Conservation (phyloP, 2,888 invertebrate genomes). For the Rhodophaea formosa region DNA sequence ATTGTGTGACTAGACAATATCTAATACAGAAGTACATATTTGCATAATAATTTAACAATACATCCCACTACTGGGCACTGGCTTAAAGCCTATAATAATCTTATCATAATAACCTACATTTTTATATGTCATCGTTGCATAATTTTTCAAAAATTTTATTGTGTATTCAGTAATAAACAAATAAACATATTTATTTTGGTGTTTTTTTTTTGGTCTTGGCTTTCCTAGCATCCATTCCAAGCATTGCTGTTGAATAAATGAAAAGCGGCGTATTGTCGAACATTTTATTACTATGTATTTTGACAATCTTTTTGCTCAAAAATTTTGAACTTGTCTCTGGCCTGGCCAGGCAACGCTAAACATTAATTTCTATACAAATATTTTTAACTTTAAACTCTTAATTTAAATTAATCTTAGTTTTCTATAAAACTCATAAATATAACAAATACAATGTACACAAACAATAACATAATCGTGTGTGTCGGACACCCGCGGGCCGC, state of each 20-base stretch:
- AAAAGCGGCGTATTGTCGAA: conserved; percentile 65
- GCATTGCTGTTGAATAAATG: conserved; percentile 32
- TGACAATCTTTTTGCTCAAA: conserved; percentile 36
- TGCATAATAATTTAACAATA: too few relatives aligned
- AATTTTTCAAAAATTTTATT: too few relatives aligned
- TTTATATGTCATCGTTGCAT: too few relatives aligned
- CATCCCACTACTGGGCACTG: too few relatives aligned
- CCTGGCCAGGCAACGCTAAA: conserved; percentile 21
- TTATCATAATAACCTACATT: too few relatives aligned
- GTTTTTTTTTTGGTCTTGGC: too few relatives aligned
- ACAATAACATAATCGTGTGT: conserved; percentile 53
- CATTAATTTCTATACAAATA: conserved; percentile 21
- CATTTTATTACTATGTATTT: conserved; percentile 61
- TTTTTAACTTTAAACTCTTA: conserved; percentile 51
- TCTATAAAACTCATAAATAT: conserved; percentile 67
- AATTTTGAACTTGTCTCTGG: conserved; percentile 10
- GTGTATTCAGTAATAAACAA: too few relatives aligned
- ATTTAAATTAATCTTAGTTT: conserved; percentile 46
- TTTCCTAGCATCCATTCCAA: too few relatives aligned
- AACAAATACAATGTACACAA: conserved; percentile 71
- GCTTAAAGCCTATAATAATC: too few relatives aligned
- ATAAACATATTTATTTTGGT: too few relatives aligned
- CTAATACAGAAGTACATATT: too few relatives aligned
- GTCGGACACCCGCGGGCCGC: conserved; percentile 20
- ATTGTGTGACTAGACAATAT: too few relatives aligned